phyloP scores from a whole-genome alignment of 2,888 invertebrate genomes.

The Macaria notata region DNA sequence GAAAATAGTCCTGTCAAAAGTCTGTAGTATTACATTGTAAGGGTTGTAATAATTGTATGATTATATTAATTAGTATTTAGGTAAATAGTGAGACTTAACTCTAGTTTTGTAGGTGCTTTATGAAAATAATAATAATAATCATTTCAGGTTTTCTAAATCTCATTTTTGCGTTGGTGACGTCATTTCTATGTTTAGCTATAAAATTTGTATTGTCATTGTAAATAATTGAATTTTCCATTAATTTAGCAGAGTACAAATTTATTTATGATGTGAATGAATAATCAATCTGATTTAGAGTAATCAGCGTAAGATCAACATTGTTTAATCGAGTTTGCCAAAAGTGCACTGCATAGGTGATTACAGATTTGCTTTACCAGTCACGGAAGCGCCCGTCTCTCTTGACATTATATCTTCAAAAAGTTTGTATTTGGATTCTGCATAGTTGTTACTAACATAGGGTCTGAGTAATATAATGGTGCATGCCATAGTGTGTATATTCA shows the following conservation, averaged over 20 bases:
- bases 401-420: constrained; percentile 15
- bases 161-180: constrained; percentile 47
- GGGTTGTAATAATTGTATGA: constrained; percentile 62
- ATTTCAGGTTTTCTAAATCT: constrained; percentile 47
- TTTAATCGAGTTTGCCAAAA: constrained; percentile 36
- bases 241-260: constrained; percentile 78
- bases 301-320: constrained; percentile 28
- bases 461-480: constrained; percentile 70
- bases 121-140: constrained; percentile 42
- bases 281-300: constrained; percentile 54
- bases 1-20: constrained; percentile 47
- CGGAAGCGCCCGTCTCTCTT: constrained; percentile 6
- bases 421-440: constrained; percentile 27
- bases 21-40: constrained; percentile 61
- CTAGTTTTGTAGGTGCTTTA: constrained; percentile 61
- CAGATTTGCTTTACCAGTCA: constrained; percentile 10
- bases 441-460: constrained; percentile 52
- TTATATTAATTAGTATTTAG: constrained; percentile 42
- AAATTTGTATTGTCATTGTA: constrained; percentile 59
- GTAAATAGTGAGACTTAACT: constrained; percentile 66
- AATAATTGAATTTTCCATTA: constrained; percentile 70
- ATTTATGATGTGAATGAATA: constrained; percentile 57
- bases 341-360: constrained; percentile 22
- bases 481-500: constrained; percentile 71
- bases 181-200: constrained; percentile 49